Conservation (phyloP, 2,888 invertebrate genomes). For the Brachyopa scutellaris region DNA sequence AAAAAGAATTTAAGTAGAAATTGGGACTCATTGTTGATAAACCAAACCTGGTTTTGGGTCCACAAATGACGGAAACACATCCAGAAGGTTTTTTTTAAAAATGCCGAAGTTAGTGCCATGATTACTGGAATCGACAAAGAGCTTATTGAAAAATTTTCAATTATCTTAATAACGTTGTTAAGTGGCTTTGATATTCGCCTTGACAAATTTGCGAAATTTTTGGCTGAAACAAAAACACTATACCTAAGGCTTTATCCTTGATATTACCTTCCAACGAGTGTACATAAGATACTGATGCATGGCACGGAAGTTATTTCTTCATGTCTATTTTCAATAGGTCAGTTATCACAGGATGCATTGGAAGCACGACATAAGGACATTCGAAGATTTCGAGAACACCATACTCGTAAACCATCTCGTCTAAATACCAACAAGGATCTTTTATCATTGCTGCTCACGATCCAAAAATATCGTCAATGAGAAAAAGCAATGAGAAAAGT, state of each 20-base stretch:
- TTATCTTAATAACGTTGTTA: background rate
- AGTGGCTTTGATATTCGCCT: constrained; percentile 4
- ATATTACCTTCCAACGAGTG: background rate
- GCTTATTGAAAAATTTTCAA: background rate
- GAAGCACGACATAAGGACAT: background rate
- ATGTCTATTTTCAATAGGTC: background rate
- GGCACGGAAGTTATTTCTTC: too few relatives aligned
- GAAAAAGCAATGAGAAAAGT: too few relatives aligned
- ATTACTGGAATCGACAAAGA: background rate
- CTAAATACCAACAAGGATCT: background rate
- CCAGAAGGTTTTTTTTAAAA: background rate
- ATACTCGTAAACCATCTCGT: background rate
- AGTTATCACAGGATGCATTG: background rate
- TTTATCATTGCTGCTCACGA: too few relatives aligned
- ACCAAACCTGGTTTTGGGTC: too few relatives aligned
- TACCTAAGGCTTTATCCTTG: too few relatives aligned
- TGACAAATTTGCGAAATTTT: background rate
- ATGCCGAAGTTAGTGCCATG: background rate
- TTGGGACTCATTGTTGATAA: too few relatives aligned
- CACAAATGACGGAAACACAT: too few relatives aligned
- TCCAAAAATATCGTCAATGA: too few relatives aligned
- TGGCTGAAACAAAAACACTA: too few relatives aligned
- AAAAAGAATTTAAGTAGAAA: too few relatives aligned
- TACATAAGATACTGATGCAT: background rate
- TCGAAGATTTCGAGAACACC: background rate